Base-by-base conservation (phyloP, 2,113 vertebrate genomes). In the Syngnathus typhle region DNA sequence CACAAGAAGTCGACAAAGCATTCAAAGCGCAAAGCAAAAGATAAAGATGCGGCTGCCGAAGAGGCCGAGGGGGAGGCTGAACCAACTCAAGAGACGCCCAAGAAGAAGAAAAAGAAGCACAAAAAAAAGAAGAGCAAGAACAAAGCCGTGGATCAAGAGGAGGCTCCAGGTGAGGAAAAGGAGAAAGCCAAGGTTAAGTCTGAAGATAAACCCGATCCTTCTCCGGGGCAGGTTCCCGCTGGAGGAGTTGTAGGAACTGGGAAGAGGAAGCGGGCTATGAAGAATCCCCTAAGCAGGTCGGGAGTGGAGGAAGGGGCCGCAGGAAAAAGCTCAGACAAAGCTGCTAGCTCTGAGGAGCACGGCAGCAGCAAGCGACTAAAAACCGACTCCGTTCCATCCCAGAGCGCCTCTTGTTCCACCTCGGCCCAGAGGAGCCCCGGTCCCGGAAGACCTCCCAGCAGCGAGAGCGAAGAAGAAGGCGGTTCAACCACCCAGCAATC, bases 1-100 rank as follows among this genome's bases (percentile, higher is more conserved):
- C 96, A 96, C 80, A 98, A 96, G 93, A 99, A 99, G 78, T 95
- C 96, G 76, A 89, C 92, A 81, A 99, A 98, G 71, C 93, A 91
- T 64, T 89, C 89, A 37, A 93, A 91, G 61, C 85, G 82, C 74
- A 95, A 95, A 83, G 95, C 91, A 76, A 94, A 93, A 80, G 91
- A 91, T 11, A 94, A 93, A 47, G 80, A 16, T 5, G 52, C 21
- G 16, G 61, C 69, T 6, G 65, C 70, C 46, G 86, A 75, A 4
- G 94, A 92, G 0, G 94, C 88, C 13, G 94, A 93, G 54, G 85
- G 84, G 10, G 89, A 88, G 12, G 90, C 91, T 16, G 82, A 82
- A 12, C 90, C 82, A 0, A 77, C 60, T 0, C 92, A 91, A 37
- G 94, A 94, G 51, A 98, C 93, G 67, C 89, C 92, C 68, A 96